A percentile compares a stretch with the other conserved stretches of the same genome.
Evolutionary conservation across 2,888 invertebrate genomes (phyloP).

Genomic region (Zhuqinia jingwanae): DNA sequence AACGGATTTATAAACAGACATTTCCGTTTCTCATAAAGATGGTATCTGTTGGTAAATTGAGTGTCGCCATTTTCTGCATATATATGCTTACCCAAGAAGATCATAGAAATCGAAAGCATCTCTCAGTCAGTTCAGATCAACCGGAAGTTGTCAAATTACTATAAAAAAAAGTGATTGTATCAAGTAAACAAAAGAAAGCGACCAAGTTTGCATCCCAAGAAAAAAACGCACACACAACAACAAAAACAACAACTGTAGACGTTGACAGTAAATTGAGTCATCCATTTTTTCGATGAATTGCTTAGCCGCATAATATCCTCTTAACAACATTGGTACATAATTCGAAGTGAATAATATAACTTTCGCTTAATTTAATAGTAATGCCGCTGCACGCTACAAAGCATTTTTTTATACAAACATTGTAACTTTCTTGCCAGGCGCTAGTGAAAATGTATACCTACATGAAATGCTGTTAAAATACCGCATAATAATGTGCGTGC

Average conservation of each 20-base stretch:
- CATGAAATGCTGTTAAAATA: constrained; percentile 15
- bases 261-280: neutral
- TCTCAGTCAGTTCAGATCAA: constrained; percentile 18
- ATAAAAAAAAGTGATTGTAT: neutral
- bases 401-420: neutral
- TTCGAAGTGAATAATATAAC: constrained; percentile 42
- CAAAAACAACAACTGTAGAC: too few relatives aligned
- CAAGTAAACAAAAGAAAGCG: constrained; percentile 20
- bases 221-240: too few relatives aligned
- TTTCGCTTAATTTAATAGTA: constrained; percentile 47
- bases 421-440: neutral
- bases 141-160: constrained; percentile 59
- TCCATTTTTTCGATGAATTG: neutral
- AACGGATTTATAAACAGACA: too few relatives aligned
- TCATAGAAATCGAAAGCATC: neutral
- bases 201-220: constrained; percentile 7
- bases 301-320: neutral
- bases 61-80: too few relatives aligned
- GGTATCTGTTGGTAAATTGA: too few relatives aligned
- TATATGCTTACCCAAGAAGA: too few relatives aligned
- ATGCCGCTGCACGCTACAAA: neutral
- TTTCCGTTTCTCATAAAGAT: too few relatives aligned
- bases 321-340: neutral
- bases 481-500: constrained; percentile 8
- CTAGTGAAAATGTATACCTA: neutral